Percentiles rank a stretch among this genome's conserved stretches.
Evolutionary conservation across 2,888 invertebrate genomes (phyloP).

Genomic region (Noctua pronuba): DNA sequence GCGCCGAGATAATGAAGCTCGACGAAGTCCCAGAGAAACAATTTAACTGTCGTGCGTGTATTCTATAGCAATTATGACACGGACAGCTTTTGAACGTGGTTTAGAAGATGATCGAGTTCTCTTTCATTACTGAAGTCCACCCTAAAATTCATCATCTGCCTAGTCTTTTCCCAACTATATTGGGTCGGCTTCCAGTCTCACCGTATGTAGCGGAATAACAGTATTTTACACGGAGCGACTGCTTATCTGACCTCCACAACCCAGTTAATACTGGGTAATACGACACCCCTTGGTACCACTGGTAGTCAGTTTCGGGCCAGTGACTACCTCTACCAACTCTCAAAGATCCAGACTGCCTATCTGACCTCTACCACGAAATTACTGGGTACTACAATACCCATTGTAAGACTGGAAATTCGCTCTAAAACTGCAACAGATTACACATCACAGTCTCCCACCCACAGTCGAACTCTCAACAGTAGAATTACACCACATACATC

Average conservation of each 20-base stretch:
- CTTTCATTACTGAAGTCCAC: not conserved
- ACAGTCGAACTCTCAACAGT: not conserved
- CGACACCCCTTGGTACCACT: not conserved
- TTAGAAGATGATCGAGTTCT: not conserved
- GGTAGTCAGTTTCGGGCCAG: not conserved
- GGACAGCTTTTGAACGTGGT: not conserved
- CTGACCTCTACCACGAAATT: not conserved
- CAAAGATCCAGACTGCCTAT: not conserved
- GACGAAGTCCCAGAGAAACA: too few relatives aligned
- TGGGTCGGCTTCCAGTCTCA: not conserved
- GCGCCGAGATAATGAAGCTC: too few relatives aligned
- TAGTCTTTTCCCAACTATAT: not conserved
- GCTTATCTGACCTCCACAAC: not conserved
- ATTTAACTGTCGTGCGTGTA: too few relatives aligned
- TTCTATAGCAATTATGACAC: not conserved
- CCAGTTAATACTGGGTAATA: not conserved
- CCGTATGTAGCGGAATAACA: not conserved
- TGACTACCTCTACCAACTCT: not conserved
- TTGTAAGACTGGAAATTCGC: not conserved
- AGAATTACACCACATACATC: conserved; percentile 8
- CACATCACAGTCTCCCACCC: not conserved
- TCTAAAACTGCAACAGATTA: not conserved
- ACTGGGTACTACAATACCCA: not conserved
- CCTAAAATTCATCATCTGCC: not conserved
- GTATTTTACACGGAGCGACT: not conserved